Base-by-base conservation (phyloP, 2,113 vertebrate genomes). In the Zosterops hypoxanthus region DNA sequence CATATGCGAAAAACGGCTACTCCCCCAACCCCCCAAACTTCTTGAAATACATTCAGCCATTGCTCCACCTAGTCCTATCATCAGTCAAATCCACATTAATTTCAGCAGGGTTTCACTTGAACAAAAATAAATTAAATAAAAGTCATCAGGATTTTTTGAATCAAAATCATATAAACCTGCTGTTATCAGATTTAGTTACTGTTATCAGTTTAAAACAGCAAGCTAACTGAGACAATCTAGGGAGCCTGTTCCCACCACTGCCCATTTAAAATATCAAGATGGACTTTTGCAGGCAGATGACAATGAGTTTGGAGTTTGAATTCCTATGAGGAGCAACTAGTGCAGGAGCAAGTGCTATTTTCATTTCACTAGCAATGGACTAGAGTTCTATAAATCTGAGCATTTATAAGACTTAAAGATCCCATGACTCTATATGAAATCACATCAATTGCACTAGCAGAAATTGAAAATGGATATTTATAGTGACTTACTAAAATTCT, bases 1-100 rank as follows among this genome's bases (percentile, higher is more conserved):
- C 6, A 3, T 46, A 24, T 18, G 8, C 13, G 63, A 55, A 91
- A 64, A 24, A 5, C 16, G n/a, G 3, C 49, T 22, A 22, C 14
- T 21, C 2, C 2, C 15, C 5, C 2, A 4, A 3, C 26, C 2
- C 12, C 4, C 2, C 5, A 2, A 46, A n/a, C 47, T 26, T 59
- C 17, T 75, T 63, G 26, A 86, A 88, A 44, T 13, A 19, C 18
- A 4, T 66, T 44, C 55, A 66, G 8, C 8, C 20, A 26, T 46
- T 71, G 8, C 3, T 36, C 28, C 19, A 47, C 25, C 28, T 64
- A 64, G 14, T 50, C 4, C 11, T 66, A 6, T 25, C 8, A 39
- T 63, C 12, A 46, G 18, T 16, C 14, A 70, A 86, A 73, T 61
- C 66, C 20, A 46, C 14, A 29, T 31, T 72, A 23, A 63, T 76